Evolutionary conservation across 1,140 invertebrate species (phyloP), one percentile per base, ranked within the genome.

Genomic region (Stegodyphus dumicola): DNA sequence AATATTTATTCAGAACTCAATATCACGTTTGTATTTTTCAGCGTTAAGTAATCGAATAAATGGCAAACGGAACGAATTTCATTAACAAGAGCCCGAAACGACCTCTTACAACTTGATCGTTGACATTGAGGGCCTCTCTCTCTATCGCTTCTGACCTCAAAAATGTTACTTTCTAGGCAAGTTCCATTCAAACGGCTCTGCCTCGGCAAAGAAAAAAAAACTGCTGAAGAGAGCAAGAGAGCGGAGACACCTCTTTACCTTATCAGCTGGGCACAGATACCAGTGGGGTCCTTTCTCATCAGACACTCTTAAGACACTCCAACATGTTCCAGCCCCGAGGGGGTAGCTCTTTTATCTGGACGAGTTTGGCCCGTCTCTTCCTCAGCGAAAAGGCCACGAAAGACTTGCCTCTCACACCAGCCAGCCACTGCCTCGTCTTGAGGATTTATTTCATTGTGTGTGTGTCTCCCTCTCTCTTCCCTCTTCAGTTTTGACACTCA

Each of bases 271-370:
- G 73, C 18, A 75, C 10, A 75, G 73, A 75, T 75, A 75, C 49
- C 53, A 17, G 73, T 75, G 73, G 73, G 73, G 53, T 56, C 53
- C 54, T 75, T 75, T 75, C 73, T 75, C 73, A 60, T 75, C 73
- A 75, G 73, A 60, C 73, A 75, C 73, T 75, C 73, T 75, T 75
- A 75, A 56, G 53, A 10, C 73, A 56, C 73, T 75, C 54, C 73
- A 75, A 56, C 73, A 56, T 75, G 73, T 60, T 75, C 53, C 18
- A 18, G 18, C 52, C 73, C 73, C 18, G n/a, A 33, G 53, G 73
- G 51, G n/a, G 15, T 60, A 52, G 9, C 73, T 51, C 18, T 75
- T n/a, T 75, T 75, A 75, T 75, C 73, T 75, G 73, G 53, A 75
- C 73, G 53, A 75, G 73, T 75, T 75, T 75, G 73, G 53, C 52